phyloP scores from a whole-genome alignment of 2,888 invertebrate genomes.

The Macrophya annulata region DNA sequence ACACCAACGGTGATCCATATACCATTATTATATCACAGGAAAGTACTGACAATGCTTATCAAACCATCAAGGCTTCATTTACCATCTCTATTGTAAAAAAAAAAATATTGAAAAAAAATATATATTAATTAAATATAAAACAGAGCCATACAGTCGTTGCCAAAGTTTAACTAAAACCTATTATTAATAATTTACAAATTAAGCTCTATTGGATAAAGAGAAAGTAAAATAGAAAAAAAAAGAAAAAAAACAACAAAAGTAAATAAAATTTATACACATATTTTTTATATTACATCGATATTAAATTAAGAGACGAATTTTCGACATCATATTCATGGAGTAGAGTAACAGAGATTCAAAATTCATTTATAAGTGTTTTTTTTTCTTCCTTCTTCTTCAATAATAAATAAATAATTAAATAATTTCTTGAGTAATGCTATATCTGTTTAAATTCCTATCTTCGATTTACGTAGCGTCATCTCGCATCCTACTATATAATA shows the following conservation, averaged over 20 bases:
- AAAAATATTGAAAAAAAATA: slow-evolving; percentile 9
- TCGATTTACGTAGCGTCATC: slow-evolving; percentile 71
- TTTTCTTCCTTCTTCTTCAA: slow-evolving; percentile 66
- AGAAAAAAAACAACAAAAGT: slow-evolving; percentile 55
- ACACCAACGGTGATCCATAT: slow-evolving; percentile 63
- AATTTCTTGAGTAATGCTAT: slow-evolving; percentile 72
- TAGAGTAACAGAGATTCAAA: slow-evolving; percentile 74
- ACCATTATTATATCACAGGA: slow-evolving; percentile 70
- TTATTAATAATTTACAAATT: slow-evolving; percentile 49
- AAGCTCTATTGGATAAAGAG: slow-evolving; percentile 45
- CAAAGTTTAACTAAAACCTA: slow-evolving; percentile 28
- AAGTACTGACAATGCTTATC: slow-evolving; percentile 62
- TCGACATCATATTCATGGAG: slow-evolving; percentile 68
- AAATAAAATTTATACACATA: slow-evolving; percentile 69
- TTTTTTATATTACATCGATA: slow-evolving; percentile 74
- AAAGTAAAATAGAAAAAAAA: neutral
- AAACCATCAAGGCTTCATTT: slow-evolving; percentile 54
- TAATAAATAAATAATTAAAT: slow-evolving; percentile 80
- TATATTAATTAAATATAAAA: neutral
- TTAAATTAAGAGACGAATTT: slow-evolving; percentile 72
- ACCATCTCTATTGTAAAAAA: slow-evolving; percentile 43
- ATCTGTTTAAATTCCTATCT: slow-evolving; percentile 71
- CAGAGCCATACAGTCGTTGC: slow-evolving; percentile 38
- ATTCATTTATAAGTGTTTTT: slow-evolving; percentile 70
- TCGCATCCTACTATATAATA: slow-evolving; percentile 76